Evolutionary conservation across 2,797 vertebrate genomes (phyloP).

Genomic region (Takifugu rubripes): DNA sequence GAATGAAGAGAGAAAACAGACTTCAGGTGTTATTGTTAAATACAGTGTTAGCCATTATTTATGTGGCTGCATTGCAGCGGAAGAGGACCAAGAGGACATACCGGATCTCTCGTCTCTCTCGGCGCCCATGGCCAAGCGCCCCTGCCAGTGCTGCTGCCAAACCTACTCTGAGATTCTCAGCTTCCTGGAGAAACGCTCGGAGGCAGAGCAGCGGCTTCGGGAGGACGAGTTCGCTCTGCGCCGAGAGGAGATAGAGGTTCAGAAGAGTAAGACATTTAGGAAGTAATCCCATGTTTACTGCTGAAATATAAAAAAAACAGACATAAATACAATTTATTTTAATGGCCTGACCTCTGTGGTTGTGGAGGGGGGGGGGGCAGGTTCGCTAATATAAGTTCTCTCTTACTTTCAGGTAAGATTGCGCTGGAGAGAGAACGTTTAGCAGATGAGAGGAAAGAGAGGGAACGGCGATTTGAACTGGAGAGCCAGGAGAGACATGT

Average conservation of each 20-base stretch:
- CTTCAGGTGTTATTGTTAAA: neutral
- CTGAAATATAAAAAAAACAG: no score
- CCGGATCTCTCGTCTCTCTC: constrained; percentile 45
- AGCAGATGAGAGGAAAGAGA: constrained; percentile 73
- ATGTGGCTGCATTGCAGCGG: constrained; percentile 46
- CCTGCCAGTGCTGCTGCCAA: constrained; percentile 82
- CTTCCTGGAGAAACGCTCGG: constrained; percentile 79
- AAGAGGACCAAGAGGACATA: constrained; percentile 65
- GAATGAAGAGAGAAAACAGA: neutral
- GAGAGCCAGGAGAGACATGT: constrained; percentile 81
- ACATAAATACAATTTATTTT: neutral
- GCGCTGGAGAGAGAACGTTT: constrained; percentile 75
- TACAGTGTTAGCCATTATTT: neutral
- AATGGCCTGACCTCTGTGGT: no score
- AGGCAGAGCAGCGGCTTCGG: constrained; percentile 77
- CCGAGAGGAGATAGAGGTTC: constrained; percentile 78
- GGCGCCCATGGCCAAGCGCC: constrained; percentile 68
- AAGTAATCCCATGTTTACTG: neutral
- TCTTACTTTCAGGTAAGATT: constrained; percentile 65
- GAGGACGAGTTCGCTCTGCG: constrained; percentile 78
- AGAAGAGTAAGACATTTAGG: constrained; percentile 63
- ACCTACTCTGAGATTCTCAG: constrained; percentile 81
- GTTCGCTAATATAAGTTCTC: neutral
- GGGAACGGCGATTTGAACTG: constrained; percentile 75
- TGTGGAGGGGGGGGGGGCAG: no score